phyloP scores from a whole-genome alignment of 2,797 vertebrate genomes.

The Tympanoctomys barrerae region DNA sequence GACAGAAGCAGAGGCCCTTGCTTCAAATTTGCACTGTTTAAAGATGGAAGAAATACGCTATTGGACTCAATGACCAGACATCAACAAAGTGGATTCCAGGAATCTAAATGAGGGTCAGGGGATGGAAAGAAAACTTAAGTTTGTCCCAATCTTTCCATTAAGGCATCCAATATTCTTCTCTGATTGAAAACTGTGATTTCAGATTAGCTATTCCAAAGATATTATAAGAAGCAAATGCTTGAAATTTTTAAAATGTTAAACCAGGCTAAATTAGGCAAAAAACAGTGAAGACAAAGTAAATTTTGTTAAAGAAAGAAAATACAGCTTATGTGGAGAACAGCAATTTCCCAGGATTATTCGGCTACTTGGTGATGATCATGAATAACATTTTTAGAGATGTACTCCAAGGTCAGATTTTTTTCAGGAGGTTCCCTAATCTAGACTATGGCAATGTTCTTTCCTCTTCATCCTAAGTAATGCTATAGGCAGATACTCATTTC shows the following conservation, averaged over 20 bases:
- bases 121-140: conserved; percentile 53
- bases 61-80: conserved; percentile 71
- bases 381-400: conserved; percentile 13
- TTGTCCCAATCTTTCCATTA: conserved; percentile 68
- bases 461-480: conserved; percentile 1
- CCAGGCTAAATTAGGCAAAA: conserved; percentile 73
- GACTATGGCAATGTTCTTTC: not conserved
- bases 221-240: conserved; percentile 74
- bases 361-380: not conserved
- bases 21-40: conserved; percentile 66
- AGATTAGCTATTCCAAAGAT: conserved; percentile 66
- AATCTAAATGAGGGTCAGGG: conserved; percentile 52
- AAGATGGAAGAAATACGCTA: conserved; percentile 68
- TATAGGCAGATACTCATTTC: conserved; percentile 51
- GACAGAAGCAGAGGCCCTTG: conserved; percentile 61
- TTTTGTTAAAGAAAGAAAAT: not conserved
- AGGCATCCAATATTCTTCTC: conserved; percentile 72
- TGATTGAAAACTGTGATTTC: conserved; percentile 76
- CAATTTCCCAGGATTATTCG: not conserved
- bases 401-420: conserved; percentile 15
- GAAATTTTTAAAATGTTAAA: conserved; percentile 71
- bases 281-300: conserved; percentile 66
- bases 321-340: conserved; percentile 48
- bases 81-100: conserved; percentile 65
- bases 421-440: not conserved